These are phyloP conservation scores for Carlito syrichta DNA, from an alignment of 2,113 vertebrate species.

Conservation along the genomic window DNA sequence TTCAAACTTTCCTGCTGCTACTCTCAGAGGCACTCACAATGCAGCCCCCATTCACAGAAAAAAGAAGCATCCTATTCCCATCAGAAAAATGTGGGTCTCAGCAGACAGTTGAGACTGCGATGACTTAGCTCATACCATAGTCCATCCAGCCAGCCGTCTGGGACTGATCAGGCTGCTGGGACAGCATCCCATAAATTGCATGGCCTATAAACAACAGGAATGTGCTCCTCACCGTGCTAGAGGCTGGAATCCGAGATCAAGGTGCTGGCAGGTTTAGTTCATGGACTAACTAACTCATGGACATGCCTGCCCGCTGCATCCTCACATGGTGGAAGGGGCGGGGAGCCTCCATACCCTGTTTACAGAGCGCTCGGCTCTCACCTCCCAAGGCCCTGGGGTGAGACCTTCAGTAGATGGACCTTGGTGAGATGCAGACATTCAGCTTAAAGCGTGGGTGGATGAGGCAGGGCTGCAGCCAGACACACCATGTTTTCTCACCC, in stretches of 20 bases:
- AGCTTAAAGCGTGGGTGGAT: neutral
- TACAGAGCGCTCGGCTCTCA: no score
- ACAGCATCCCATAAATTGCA: neutral
- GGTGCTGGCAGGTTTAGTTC: neutral
- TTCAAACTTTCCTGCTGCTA: neutral
- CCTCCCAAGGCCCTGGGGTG: neutral
- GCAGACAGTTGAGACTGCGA: neutral
- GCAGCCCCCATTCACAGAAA: neutral
- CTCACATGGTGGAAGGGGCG: neutral
- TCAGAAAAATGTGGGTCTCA: neutral
- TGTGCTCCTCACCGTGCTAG: neutral
- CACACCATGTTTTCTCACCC: fast-evolving
- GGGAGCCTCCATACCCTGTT: no score
- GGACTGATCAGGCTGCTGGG: neutral
- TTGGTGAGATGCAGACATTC: neutral
- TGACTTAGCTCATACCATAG: neutral
- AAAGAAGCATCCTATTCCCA: neutral
- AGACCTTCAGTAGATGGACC: neutral
- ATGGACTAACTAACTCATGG: neutral
- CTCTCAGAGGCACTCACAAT: neutral
- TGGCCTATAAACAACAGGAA: neutral
- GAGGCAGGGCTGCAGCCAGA: no score
- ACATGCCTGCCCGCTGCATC: neutral
- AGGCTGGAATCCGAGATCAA: neutral
- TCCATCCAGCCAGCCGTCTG: no score